Evolutionary conservation across 2,888 invertebrate species (phyloP).

Genomic region (Bellardia pandia): DNA sequence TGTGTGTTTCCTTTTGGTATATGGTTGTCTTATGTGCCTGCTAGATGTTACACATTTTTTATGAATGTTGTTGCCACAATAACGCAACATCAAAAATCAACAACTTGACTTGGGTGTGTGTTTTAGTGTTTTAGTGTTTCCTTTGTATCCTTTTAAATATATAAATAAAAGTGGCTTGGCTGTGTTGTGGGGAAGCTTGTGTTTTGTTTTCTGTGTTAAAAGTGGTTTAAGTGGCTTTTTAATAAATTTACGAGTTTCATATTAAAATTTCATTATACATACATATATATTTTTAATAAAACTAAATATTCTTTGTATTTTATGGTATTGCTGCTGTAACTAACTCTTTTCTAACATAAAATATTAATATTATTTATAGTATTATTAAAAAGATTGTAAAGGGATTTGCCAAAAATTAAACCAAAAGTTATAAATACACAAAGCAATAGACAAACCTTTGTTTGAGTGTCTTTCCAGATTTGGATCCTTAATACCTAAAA

Average conservation of each 20-base stretch:
- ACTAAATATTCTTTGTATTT: slow-evolving; percentile 35
- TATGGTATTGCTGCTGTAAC: slow-evolving; percentile 10
- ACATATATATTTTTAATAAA: slow-evolving; percentile 60
- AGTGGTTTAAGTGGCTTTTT: slow-evolving; percentile 76
- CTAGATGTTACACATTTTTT: neutral
- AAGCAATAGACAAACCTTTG: slow-evolving; percentile 75
- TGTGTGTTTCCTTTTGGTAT: slow-evolving; percentile 76
- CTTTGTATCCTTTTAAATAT: slow-evolving; percentile 42
- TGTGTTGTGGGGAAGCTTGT: slow-evolving; percentile 41
- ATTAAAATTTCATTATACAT: slow-evolving; percentile 73
- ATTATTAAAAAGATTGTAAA: slow-evolving; percentile 11
- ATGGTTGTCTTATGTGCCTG: slow-evolving; percentile 35
- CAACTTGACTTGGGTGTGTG: slow-evolving; percentile 45
- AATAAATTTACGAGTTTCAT: slow-evolving; percentile 74
- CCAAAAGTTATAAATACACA: neutral
- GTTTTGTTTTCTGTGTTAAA: slow-evolving; percentile 54
- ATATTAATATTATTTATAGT: neutral
- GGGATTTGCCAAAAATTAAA: neutral
- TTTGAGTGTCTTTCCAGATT: slow-evolving; percentile 80
- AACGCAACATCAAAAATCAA: slow-evolving; percentile 55
- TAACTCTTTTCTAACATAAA: neutral
- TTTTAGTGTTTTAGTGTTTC: neutral
- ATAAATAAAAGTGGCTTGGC: slow-evolving; percentile 37
- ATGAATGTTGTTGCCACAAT: slow-evolving; percentile 57
- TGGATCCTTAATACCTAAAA: slow-evolving; percentile 80